Conservation (phyloP, 2,113 vertebrate species). For the Tiliqua scincoides region DNA sequence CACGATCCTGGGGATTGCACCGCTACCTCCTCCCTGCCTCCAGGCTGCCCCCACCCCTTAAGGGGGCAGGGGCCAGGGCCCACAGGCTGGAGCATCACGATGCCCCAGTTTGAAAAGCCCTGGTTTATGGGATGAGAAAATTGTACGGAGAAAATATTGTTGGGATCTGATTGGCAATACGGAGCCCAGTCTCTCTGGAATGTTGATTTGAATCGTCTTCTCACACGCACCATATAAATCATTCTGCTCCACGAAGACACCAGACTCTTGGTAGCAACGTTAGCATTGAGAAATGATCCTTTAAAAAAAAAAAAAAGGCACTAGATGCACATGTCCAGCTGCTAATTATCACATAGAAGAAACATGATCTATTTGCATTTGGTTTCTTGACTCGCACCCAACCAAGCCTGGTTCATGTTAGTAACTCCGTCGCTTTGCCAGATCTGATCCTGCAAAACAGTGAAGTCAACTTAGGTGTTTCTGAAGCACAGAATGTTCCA, state of each 20-base stretch:
- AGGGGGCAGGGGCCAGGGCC: too few relatives aligned
- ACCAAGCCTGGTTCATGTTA: constrained; percentile 6
- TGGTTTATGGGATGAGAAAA: not conserved
- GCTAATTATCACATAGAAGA: constrained; percentile 15
- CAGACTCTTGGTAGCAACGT: not conserved
- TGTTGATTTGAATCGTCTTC: not conserved
- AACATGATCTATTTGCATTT: not conserved
- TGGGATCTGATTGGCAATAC: not conserved
- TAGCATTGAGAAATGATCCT: not conserved
- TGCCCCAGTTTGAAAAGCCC: too few relatives aligned
- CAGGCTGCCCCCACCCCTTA: too few relatives aligned
- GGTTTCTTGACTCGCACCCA: not conserved
- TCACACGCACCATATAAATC: not conserved
- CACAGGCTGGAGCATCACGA: too few relatives aligned
- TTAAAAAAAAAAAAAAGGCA: not conserved
- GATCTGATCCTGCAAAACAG: constrained; percentile 4
- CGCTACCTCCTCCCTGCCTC: too few relatives aligned
- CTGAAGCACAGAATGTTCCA: constrained; percentile 22
- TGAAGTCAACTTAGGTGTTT: constrained; percentile 32
- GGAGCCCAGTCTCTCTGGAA: not conserved
- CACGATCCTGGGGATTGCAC: too few relatives aligned
- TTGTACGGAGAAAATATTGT: not conserved
- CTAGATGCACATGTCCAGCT: not conserved
- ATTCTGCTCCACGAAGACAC: not conserved
- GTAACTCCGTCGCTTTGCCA: constrained; percentile 9